phyloP scores from a whole-genome alignment of 2,113 vertebrate genomes.

The Holacanthus passer region DNA sequence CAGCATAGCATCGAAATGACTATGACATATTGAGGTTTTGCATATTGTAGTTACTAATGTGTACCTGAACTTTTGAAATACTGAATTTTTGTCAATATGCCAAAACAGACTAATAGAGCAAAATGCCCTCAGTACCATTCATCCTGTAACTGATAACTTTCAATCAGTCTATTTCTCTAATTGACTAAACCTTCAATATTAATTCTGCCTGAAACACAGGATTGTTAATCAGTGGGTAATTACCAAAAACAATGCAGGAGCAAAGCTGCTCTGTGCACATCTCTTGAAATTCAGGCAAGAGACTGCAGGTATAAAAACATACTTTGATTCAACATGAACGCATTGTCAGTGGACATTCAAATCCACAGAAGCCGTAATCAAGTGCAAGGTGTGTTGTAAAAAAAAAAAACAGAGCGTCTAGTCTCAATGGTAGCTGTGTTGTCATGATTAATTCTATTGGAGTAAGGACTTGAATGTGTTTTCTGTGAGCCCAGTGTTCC shows the following conservation, averaged over 20 bases:
- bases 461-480: conserved; percentile 68
- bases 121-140: background rate
- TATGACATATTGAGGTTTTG: no score
- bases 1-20: background rate
- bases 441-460: conserved; percentile 73
- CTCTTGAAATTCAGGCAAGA: conserved; percentile 60
- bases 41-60: background rate
- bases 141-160: background rate
- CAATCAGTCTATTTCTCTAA: conserved; percentile 15
- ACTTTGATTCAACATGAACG: conserved; percentile 65
- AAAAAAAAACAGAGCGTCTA: conserved; percentile 41
- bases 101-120: background rate
- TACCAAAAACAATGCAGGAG: conserved; percentile 31
- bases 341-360: conserved; percentile 66
- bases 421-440: conserved; percentile 52
- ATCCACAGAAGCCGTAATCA: conserved; percentile 60
- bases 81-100: background rate
- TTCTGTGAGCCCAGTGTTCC: conserved; percentile 53
- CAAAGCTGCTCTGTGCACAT: conserved; percentile 32
- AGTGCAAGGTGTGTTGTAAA: conserved; percentile 28
- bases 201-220: conserved; percentile 25
- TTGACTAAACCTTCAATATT: conserved; percentile 17
- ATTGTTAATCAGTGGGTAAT: conserved; percentile 27
- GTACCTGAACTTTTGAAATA: background rate
- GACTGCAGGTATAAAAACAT: conserved; percentile 49